phyloP scores from a whole-genome alignment of 2,888 invertebrate species.

The Netelia virgata region DNA sequence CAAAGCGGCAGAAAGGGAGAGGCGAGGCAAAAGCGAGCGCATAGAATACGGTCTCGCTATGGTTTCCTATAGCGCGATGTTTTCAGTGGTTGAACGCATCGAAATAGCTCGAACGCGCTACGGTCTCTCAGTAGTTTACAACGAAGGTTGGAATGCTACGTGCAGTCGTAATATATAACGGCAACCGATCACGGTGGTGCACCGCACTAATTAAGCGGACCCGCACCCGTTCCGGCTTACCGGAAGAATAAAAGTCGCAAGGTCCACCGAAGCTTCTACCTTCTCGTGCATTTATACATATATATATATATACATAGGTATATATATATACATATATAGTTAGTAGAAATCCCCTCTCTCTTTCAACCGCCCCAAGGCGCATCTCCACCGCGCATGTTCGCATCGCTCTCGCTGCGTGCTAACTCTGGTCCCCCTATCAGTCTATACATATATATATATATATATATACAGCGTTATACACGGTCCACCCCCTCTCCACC shows the following conservation, averaged over 20 bases:
- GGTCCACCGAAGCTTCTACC: conserved; percentile 34
- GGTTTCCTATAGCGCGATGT: not conserved
- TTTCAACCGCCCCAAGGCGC: conserved; percentile 10
- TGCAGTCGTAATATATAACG: conserved; percentile 40
- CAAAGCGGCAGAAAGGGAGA: conserved; percentile 4
- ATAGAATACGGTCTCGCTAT: conserved; percentile 18
- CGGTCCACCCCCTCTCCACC: conserved; percentile 9
- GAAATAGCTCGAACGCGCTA: conserved; percentile 28
- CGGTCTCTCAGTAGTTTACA: conserved; percentile 29
- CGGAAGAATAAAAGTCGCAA: conserved; percentile 60
- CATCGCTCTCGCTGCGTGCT: conserved; percentile 57
- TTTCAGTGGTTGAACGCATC: conserved; percentile 41
- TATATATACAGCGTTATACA: conserved; percentile 32
- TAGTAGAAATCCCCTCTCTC: not conserved
- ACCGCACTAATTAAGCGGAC: conserved; percentile 62
- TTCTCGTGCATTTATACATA: not conserved
- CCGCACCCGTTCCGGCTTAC: conserved; percentile 43
- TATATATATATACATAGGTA: not conserved
- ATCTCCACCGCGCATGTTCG: conserved; percentile 73
- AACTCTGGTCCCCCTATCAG: conserved; percentile 23
- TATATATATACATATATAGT: not conserved
- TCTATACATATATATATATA: conserved; percentile 1
- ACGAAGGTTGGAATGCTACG: conserved; percentile 11
- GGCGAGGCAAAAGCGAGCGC: not conserved
- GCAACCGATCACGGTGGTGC: conserved; percentile 57